Evolutionary conservation across 1,140 invertebrate genomes (phyloP).

Genomic region (Lepidotrigona ventralis): DNA sequence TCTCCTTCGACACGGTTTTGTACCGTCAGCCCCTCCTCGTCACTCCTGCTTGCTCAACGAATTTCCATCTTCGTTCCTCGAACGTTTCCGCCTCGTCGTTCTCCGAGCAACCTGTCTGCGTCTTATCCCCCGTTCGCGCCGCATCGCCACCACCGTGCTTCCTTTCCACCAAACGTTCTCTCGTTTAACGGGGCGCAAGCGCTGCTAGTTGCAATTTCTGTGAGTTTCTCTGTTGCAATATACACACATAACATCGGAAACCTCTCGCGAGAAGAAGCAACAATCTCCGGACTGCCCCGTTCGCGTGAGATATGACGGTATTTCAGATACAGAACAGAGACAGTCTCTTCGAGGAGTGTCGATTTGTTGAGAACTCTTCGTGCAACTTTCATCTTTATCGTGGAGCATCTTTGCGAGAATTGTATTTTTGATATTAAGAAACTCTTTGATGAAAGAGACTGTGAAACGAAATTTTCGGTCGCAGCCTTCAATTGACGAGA

Average conservation of each 20-base stretch:
- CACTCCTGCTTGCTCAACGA: background rate
- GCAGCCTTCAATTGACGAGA: background rate
- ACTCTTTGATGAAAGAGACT: rapidly evolving
- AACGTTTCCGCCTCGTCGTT: conserved; percentile 6
- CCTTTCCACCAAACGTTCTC: conserved; percentile 25
- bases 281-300: conserved; percentile 18
- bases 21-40: background rate
- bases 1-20: conserved; percentile 10
- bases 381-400: background rate
- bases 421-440: no score
- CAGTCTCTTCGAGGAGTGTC: background rate
- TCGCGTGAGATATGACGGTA: conserved; percentile 29
- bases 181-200: conserved; percentile 56
- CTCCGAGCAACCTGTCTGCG: conserved; percentile 41
- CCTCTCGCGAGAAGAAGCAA: conserved; percentile 54
- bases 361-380: background rate
- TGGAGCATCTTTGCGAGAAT: background rate
- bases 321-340: background rate
- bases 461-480: background rate
- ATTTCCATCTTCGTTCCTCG: conserved; percentile 50
- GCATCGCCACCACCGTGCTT: conserved; percentile 33
- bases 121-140: conserved; percentile 38
- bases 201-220: conserved; percentile 57
- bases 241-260: conserved; percentile 41
- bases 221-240: conserved; percentile 54